Evolutionary conservation across 2,888 invertebrate species (phyloP).

Genomic region (Ormia ochracea): DNA sequence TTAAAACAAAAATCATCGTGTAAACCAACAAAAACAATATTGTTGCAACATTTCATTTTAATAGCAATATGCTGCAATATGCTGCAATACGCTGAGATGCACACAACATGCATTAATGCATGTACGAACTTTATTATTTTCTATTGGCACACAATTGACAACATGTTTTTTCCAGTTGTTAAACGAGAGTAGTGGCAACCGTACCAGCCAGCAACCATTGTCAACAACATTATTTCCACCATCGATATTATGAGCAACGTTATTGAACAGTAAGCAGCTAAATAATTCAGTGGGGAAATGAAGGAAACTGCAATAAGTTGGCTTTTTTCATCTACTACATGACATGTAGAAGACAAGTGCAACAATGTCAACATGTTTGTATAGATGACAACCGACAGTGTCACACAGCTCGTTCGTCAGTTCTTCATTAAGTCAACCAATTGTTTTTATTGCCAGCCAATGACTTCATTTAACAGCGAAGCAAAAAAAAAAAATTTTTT

Average conservation of each 20-base stretch:
- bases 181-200: constrained; percentile 5
- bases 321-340: not conserved
- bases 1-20: not conserved
- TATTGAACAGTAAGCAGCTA: constrained; percentile 26
- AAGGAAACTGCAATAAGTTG: not conserved
- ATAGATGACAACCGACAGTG: constrained; percentile 30
- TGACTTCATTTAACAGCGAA: constrained; percentile 2
- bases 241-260: constrained; percentile 29
- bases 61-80: not conserved
- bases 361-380: constrained; percentile 37
- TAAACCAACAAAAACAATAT: not conserved
- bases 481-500: not conserved
- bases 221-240: constrained; percentile 28
- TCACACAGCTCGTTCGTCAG: not conserved
- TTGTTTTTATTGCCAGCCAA: constrained; percentile 40
- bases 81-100: not conserved
- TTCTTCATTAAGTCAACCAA: constrained; percentile 9
- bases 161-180: constrained; percentile 34
- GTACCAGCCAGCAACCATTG: constrained; percentile 6
- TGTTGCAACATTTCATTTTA: constrained; percentile 5
- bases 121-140: constrained; percentile 18
- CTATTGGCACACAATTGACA: constrained; percentile 54
- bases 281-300: constrained; percentile 23
- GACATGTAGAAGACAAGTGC: constrained; percentile 11
- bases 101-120: not conserved